These are phyloP conservation scores for Bellardia bayeri DNA, from an alignment of 2,888 invertebrate species.

Conservation along the genomic window DNA sequence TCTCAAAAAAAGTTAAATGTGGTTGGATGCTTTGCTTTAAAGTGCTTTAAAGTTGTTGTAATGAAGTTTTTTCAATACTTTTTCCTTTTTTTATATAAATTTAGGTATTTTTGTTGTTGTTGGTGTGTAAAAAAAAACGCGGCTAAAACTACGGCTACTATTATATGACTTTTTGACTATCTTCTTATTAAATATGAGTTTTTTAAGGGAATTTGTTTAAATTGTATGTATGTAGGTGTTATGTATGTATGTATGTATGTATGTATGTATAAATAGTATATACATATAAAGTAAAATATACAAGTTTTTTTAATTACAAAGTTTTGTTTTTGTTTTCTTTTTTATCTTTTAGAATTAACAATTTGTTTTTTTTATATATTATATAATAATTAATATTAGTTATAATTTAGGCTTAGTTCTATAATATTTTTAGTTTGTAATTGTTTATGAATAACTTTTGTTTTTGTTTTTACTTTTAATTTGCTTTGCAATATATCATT, in stretches of 20 bases:
- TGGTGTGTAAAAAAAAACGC: conserved; percentile 69
- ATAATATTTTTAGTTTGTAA: conserved; percentile 23
- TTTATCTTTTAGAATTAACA: conserved; percentile 73
- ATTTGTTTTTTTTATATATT: conserved; percentile 63
- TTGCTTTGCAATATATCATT: conserved; percentile 71
- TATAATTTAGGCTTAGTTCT: conserved; percentile 35
- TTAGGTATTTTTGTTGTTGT: conserved; percentile 57
- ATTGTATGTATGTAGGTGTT: conserved; percentile 46
- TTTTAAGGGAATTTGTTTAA: conserved; percentile 49
- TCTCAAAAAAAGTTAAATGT: conserved; percentile 58
- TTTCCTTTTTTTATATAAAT: conserved; percentile 54
- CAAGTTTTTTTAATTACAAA: conserved; percentile 72
- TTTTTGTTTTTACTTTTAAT: conserved; percentile 45
- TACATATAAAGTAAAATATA: conserved; percentile 71
- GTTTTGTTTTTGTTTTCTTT: conserved; percentile 34
- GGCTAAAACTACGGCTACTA: conserved; percentile 72
- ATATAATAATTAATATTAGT: conserved; percentile 32
- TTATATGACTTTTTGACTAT: conserved; percentile 65
- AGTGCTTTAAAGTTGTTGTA: conserved; percentile 58
- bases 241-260: conserved; percentile 30
- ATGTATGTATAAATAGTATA: conserved; percentile 44
- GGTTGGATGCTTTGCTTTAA: conserved; percentile 42
- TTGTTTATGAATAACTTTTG: conserved; percentile 59
- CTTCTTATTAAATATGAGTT: conserved; percentile 59
- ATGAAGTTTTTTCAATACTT: conserved; percentile 35